phyloP scores from a whole-genome alignment of 2,888 invertebrate species.

The Acrobasis repandana region DNA sequence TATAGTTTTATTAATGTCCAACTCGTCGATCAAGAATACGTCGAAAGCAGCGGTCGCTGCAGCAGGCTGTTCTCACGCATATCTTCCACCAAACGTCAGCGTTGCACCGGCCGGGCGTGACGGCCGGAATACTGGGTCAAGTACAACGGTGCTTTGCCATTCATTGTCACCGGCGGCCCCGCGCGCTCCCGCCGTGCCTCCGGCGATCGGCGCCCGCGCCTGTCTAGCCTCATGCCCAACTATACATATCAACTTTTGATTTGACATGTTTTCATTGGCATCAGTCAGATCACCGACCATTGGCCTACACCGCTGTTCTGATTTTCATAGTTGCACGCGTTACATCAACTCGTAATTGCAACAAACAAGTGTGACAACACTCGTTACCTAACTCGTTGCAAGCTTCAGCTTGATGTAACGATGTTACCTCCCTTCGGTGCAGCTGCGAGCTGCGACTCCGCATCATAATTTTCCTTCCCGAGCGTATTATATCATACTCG shows the following conservation, averaged over 20 bases:
- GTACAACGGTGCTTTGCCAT: slow-evolving; percentile 81
- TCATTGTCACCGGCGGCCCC: slow-evolving; percentile 67
- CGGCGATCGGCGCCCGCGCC: slow-evolving; percentile 53
- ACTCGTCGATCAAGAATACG: not conserved
- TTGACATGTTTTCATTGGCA: slow-evolving; percentile 55
- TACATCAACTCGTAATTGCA: slow-evolving; percentile 71
- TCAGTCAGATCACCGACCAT: not conserved
- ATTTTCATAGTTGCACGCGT: slow-evolving; percentile 48
- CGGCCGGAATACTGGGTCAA: slow-evolving; percentile 78
- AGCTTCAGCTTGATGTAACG: slow-evolving; percentile 66
- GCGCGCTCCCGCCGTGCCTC: slow-evolving; percentile 39
- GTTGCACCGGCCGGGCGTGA: slow-evolving; percentile 59
- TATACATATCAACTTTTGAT: slow-evolving; percentile 74
- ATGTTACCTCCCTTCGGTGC: slow-evolving; percentile 48
- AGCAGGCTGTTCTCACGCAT: slow-evolving; percentile 52
- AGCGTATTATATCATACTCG: slow-evolving; percentile 53
- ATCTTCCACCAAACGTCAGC: slow-evolving; percentile 61
- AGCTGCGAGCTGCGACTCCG: slow-evolving; percentile 46
- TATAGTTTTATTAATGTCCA: slow-evolving; percentile 42
- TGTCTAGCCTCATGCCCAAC: slow-evolving; percentile 45
- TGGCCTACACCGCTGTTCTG: slow-evolving; percentile 26
- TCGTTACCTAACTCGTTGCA: slow-evolving; percentile 72
- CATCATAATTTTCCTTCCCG: slow-evolving; percentile 58
- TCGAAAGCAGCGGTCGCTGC: slow-evolving; percentile 27
- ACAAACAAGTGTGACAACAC: slow-evolving; percentile 73